Evolutionary conservation across 1,140 invertebrate species (phyloP).

Genomic region (Anadara kagoshimensis): DNA sequence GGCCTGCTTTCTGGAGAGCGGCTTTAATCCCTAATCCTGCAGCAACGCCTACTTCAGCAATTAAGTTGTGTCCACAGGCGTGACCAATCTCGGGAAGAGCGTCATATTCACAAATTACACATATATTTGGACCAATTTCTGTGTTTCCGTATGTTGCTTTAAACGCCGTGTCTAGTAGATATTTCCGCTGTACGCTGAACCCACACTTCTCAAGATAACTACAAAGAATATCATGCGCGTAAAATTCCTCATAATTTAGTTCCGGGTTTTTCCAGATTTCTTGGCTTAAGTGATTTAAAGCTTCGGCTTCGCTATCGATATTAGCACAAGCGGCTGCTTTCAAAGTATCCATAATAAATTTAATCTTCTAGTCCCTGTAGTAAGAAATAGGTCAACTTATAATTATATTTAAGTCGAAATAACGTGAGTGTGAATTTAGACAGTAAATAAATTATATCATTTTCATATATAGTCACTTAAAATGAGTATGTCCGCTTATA

Average conservation of each 20-base stretch:
- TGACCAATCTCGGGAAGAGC: slow-evolving; percentile 72
- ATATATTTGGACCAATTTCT: slow-evolving; percentile 55
- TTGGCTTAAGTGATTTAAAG: slow-evolving; percentile 39
- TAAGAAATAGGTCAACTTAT: too few relatives aligned
- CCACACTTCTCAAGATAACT: slow-evolving; percentile 59
- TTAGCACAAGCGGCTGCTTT: slow-evolving; percentile 22
- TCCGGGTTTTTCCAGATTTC: slow-evolving; percentile 66
- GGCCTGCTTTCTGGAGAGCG: slow-evolving; percentile 47
- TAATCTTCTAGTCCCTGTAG: background rate
- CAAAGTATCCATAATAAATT: slow-evolving; percentile 33
- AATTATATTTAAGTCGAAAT: too few relatives aligned
- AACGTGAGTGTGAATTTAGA: too few relatives aligned
- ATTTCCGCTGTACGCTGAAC: slow-evolving; percentile 58
- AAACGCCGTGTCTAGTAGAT: slow-evolving; percentile 64
- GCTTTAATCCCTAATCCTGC: slow-evolving; percentile 68
- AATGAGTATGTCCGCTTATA: too few relatives aligned
- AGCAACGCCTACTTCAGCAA: slow-evolving; percentile 71
- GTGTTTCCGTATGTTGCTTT: slow-evolving; percentile 48
- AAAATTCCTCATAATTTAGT: slow-evolving; percentile 57
- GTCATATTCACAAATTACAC: slow-evolving; percentile 73
- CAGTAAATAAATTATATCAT: too few relatives aligned
- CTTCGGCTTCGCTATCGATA: slow-evolving; percentile 31
- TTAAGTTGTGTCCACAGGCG: slow-evolving; percentile 74
- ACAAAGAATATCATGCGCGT: slow-evolving; percentile 62
- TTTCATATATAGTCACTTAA: too few relatives aligned